Base-by-base conservation (phyloP, 2,888 invertebrate genomes). In the Bellardia pandia region DNA sequence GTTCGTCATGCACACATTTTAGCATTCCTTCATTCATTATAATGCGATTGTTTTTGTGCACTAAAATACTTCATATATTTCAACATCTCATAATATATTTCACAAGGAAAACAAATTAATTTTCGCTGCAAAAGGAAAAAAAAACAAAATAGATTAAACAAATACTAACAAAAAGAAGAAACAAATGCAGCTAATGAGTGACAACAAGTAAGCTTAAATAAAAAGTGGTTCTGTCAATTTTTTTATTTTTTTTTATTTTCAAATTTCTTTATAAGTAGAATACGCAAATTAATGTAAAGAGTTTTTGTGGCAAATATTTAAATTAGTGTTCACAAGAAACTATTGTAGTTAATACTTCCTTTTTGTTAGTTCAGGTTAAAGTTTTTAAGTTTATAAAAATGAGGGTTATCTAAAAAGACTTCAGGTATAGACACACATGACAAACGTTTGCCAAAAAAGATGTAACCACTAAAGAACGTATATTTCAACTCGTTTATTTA, bases 121-220 rank as follows among this genome's bases (percentile, higher is more conserved):
- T 85, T 23, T 79, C 48, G 33, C n/a, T 58, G 42, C 7, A 60
- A 53, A 58, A 14, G 45, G 48, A 3, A 85, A 48, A 3, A 85
- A 48, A 9, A 45, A 45, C 7, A 7, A 45, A 45, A 2, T 7
- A 11, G 11, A 58, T 9, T 66, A 56, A 72, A 86, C 58, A 76
- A 76, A 74, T 85, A 72, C 51, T 68, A 60, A 33, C 68, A 62
- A 42, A 23, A 71, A 56, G 14, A 68, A 37, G 16, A 58, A 45
- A 86, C 77, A 78, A 88, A 78, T 45, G 37, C 40, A 78, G 58
- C 77, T 84, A 71, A 79, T 86, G 77, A 88, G 74, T 66, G 13
- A 48, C 58, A 82, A 69, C 51, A 60, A 69, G 58, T 42, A 51
- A 13, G 2, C 33, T 45, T 11, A 37, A 66, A 72, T 58, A 60